Percentiles rank a stretch among this genome's conserved stretches.
Conservation (phyloP, 2,113 vertebrate species). For the Cyrtonyx montezumae region DNA sequence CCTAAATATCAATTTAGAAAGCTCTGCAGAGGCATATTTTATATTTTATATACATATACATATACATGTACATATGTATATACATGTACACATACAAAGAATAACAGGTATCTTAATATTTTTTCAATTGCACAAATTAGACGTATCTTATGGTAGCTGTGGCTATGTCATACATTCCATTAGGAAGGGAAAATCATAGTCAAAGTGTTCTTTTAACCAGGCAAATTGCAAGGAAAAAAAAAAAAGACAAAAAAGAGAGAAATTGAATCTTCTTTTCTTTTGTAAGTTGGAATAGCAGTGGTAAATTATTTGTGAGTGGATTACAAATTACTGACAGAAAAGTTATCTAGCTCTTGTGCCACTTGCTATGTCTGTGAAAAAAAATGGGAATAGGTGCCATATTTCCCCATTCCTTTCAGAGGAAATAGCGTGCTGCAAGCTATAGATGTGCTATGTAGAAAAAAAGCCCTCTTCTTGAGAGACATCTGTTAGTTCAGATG, state of each 20-base stretch:
- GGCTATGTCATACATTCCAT: neutral
- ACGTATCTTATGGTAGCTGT: neutral
- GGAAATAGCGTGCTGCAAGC: neutral
- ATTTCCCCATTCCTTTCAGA: neutral
- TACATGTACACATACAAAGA: no score
- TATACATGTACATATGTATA: no score
- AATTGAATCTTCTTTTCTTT: neutral
- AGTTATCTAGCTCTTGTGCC: neutral
- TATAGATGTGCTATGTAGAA: neutral
- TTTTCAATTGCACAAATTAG: neutral
- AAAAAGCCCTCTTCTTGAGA: constrained; percentile 11
- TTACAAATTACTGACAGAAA: neutral
- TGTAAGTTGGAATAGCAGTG: neutral
- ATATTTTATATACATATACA: neutral
- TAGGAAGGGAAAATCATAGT: neutral
- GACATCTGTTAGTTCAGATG: constrained; percentile 21
- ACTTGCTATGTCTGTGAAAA: neutral
- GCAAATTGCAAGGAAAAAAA: neutral
- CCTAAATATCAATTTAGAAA: neutral
- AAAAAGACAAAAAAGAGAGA: neutral
- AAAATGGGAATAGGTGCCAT: neutral
- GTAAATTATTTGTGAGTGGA: neutral
- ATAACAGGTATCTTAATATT: neutral
- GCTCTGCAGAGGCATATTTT: neutral
- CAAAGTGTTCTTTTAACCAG: neutral